Percentiles rank a stretch among this genome's conserved stretches.
Evolutionary conservation across 2,888 invertebrate genomes (phyloP).

Genomic region (Nezara viridula): DNA sequence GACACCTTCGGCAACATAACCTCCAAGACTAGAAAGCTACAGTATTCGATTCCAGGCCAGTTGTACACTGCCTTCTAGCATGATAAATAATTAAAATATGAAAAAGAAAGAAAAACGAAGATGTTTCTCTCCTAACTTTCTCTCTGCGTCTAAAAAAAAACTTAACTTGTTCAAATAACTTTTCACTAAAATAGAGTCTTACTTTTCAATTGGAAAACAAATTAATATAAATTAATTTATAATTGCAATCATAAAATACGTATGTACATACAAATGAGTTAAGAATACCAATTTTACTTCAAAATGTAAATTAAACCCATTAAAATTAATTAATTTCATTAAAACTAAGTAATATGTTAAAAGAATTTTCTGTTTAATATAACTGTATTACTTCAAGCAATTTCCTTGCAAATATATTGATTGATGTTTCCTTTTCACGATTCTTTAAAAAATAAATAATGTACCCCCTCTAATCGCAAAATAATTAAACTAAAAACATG

Average conservation of each 20-base stretch:
- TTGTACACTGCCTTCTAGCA: background rate
- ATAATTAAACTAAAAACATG: no score
- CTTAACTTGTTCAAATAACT: background rate
- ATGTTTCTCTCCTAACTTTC: conserved; percentile 9
- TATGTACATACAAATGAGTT: background rate
- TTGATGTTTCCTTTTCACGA: no score
- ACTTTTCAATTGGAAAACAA: background rate
- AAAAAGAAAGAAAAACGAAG: background rate
- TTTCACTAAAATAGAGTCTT: background rate
- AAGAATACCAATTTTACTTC: background rate
- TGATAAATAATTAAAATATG: conserved; percentile 7
- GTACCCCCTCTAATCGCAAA: no score
- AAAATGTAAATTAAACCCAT: background rate
- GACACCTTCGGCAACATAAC: conserved; percentile 15
- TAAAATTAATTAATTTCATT: background rate
- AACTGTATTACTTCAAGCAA: no score
- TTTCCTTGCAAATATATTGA: no score
- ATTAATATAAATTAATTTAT: background rate
- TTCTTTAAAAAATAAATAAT: no score
- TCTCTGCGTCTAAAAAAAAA: background rate
- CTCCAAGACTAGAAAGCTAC: conserved; percentile 33
- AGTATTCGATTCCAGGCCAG: conserved; percentile 37
- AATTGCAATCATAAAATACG: background rate
- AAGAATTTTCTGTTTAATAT: no score
- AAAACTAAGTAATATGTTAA: background rate